Conservation (phyloP, 2,113 vertebrate genomes). For the Nycticryphes semicollaris region DNA sequence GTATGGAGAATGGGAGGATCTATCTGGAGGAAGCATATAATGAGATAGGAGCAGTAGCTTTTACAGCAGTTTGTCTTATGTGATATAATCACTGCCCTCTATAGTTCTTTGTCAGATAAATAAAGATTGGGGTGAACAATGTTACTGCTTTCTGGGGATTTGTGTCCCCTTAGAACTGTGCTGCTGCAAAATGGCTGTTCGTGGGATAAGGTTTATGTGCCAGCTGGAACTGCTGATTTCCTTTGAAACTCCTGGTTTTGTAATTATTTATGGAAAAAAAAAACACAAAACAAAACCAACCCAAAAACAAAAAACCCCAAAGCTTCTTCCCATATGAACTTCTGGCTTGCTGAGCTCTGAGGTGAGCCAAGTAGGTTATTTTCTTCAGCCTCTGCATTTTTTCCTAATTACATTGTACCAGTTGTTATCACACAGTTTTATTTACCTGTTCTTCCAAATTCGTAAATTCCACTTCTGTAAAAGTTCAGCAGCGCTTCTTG, state of each 20-base stretch:
- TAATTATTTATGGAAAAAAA: neutral
- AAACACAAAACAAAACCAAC: neutral
- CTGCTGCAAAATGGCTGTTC: neutral
- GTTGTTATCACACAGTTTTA: neutral
- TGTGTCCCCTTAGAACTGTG: neutral
- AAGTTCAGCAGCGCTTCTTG: neutral
- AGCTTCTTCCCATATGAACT: neutral
- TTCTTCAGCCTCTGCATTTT: slow-evolving; percentile 2
- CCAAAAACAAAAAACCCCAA: neutral
- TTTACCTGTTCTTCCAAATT: neutral
- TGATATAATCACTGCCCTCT: neutral
- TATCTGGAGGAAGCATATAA: neutral
- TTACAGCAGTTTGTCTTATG: neutral
- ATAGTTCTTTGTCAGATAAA: neutral
- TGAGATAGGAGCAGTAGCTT: neutral
- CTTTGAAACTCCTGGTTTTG: slow-evolving; percentile 7
- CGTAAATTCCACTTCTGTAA: neutral
- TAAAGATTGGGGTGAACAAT: neutral
- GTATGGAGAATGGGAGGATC: neutral
- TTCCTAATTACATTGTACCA: neutral
- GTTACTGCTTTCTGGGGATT: neutral
- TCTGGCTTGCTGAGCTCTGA: neutral
- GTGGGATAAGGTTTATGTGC: neutral
- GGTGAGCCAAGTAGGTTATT: slow-evolving; percentile 20
- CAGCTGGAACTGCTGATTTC: slow-evolving; percentile 25